Base-by-base conservation (phyloP, 1,140 invertebrate species). In the Drosophila punjabiensis region DNA sequence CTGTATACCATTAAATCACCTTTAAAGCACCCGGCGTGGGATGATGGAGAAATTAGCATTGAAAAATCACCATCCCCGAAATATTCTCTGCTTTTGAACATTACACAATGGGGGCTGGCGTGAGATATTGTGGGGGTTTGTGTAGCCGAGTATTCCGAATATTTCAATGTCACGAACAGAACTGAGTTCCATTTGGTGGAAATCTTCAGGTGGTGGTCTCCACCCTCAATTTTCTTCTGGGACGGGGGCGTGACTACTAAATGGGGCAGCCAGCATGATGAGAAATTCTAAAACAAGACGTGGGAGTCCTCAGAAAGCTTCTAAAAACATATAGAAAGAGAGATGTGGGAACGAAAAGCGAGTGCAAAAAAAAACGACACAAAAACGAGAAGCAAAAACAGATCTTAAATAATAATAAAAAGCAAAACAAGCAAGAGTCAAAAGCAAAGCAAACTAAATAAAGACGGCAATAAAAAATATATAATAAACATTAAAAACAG, bases 121-220 rank as follows among this genome's bases (percentile, higher is more conserved):
- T 30, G 41, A 35, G 56, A 73, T 66, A 60, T 50, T 14, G 28
- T 30, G 45, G 28, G 28, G 24, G 20, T 33, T 48, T 24, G 24
- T n/a, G 53, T 47, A 37, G 30, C 11, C 33, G 16, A 48, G 37
- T 43, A 48, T 69, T 78, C 30, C 43, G 55, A 69, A n/a, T 43
- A 63, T 81, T 85, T 85, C 82, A 85, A 85, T 85, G 82, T 85
- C 82, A 87, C 28, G 66, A 69, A 71, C 55, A 52, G 62, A 78
- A 68, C 60, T 68, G 47, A 73, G 67, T 61, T 81, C 69, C 77
- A 81, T 80, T 87, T 75, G 64, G n/a, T 20, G 28, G 43, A 79
- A 87, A 60, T 70, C 55, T 71, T 79, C 77, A 73, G 56, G 67
- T 53, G 77, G 60, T 68, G 68, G 55, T 61, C n/a, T 1, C 28